Evolutionary conservation across 2,113 vertebrate genomes (phyloP).

Genomic region (Ctenomys sociabilis): DNA sequence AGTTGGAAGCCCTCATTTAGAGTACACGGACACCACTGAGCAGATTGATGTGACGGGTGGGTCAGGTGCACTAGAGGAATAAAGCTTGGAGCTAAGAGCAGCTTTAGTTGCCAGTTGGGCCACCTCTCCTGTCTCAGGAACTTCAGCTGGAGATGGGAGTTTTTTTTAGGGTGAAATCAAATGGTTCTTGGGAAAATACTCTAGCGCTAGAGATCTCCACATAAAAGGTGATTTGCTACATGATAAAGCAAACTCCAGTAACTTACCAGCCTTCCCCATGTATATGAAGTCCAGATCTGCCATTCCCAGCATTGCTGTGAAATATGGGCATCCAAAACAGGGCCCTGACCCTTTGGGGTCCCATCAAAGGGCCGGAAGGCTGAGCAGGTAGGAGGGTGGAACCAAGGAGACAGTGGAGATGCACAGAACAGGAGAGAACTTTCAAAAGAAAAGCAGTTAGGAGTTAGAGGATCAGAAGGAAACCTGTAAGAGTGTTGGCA

Average conservation of each 20-base stretch:
- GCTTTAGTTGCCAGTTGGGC: neutral
- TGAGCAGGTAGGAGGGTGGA: neutral
- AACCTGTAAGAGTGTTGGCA: neutral
- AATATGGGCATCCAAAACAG: neutral
- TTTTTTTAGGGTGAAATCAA: neutral
- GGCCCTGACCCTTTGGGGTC: neutral
- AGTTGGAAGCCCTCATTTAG: neutral
- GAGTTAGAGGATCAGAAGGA: neutral
- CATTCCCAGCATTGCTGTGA: neutral
- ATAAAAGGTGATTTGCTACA: neutral
- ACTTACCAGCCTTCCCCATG: neutral
- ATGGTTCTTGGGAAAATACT: neutral
- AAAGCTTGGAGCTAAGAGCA: neutral
- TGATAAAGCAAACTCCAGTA: neutral
- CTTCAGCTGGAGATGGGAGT: neutral
- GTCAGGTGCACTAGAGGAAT: neutral
- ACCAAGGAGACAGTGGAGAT: neutral
- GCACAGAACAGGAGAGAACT: neutral
- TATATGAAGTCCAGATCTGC: neutral
- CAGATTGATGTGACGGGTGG: neutral
- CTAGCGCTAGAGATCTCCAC: neutral
- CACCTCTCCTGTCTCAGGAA: neutral
- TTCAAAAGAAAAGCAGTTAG: neutral
- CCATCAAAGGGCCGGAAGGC: no score
- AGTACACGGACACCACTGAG: neutral